Conservation (phyloP, 2,888 invertebrate species). For the Drosophila fungiperda region DNA sequence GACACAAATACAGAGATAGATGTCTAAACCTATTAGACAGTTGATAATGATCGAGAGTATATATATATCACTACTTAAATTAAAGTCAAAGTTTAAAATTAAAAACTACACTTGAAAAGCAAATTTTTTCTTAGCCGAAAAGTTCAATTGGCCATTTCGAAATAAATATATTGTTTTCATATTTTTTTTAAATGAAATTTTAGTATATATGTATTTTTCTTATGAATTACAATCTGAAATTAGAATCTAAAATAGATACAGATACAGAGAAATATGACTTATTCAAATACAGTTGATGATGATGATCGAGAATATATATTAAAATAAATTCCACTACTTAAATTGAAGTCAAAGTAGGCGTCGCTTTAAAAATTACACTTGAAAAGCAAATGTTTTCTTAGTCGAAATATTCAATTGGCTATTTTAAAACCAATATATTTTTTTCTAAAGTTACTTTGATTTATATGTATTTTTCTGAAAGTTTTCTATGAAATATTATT, state of each 20-base stretch:
- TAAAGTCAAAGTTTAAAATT: background rate
- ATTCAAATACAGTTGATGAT: background rate
- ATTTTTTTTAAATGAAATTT: too few species aligned
- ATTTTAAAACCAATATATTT: background rate
- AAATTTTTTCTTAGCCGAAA: background rate
- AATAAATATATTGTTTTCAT: background rate
- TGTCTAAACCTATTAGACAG: background rate
- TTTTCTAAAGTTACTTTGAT: background rate
- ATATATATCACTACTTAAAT: background rate
- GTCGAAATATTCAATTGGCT: background rate
- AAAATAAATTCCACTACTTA: background rate
- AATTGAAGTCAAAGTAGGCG: background rate
- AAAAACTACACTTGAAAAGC: background rate
- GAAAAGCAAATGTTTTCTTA: background rate
- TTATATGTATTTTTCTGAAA: background rate
- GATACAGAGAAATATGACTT: background rate
- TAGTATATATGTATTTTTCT: too few species aligned
- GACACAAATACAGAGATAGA: background rate
- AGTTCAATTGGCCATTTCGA: background rate
- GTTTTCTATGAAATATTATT: background rate
- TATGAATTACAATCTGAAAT: too few species aligned
- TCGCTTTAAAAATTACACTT: background rate
- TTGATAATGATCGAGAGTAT: background rate
- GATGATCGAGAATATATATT: background rate
- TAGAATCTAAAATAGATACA: background rate